phyloP scores from a whole-genome alignment of 2,113 vertebrate species.

The Hemicordylus capensis region DNA sequence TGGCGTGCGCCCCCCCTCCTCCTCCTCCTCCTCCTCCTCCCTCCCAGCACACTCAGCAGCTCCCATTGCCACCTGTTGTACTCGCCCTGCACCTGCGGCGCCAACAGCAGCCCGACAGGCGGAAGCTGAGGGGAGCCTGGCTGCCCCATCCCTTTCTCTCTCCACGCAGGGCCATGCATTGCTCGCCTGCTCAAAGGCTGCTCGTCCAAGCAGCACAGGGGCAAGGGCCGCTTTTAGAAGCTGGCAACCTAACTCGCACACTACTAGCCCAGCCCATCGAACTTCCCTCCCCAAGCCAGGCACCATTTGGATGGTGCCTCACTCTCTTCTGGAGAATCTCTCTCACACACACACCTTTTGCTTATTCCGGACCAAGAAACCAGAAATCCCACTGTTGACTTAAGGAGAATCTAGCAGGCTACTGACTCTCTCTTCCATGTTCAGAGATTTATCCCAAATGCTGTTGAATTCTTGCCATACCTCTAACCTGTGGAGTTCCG shows the following conservation, averaged over 20 bases:
- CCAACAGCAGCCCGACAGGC: too few relatives aligned
- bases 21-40: too few relatives aligned
- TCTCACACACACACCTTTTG: neutral
- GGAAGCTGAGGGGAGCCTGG: too few relatives aligned
- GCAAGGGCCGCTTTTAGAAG: neutral
- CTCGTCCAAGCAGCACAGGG: neutral
- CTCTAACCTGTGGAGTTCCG: too few relatives aligned
- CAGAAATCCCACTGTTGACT: neutral
- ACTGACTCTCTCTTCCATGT: too few relatives aligned
- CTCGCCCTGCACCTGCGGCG: too few relatives aligned
- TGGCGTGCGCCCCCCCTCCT: accelerated
- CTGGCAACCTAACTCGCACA: neutral
- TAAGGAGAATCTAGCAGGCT: too few relatives aligned
- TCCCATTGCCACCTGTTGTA: neutral
- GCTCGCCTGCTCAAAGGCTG: neutral
- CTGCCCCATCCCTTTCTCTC: too few relatives aligned
- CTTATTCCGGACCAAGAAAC: neutral
- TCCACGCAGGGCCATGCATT: too few relatives aligned
- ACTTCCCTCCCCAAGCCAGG: neutral
- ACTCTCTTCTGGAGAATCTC: neutral
- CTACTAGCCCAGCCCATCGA: neutral
- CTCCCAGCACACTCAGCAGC: accelerated
- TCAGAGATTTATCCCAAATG: too few relatives aligned
- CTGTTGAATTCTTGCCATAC: too few relatives aligned
- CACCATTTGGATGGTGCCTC: neutral